Evolutionary conservation across 1,140 invertebrate genomes (phyloP).

Genomic region (Drosophila grimshawi): DNA sequence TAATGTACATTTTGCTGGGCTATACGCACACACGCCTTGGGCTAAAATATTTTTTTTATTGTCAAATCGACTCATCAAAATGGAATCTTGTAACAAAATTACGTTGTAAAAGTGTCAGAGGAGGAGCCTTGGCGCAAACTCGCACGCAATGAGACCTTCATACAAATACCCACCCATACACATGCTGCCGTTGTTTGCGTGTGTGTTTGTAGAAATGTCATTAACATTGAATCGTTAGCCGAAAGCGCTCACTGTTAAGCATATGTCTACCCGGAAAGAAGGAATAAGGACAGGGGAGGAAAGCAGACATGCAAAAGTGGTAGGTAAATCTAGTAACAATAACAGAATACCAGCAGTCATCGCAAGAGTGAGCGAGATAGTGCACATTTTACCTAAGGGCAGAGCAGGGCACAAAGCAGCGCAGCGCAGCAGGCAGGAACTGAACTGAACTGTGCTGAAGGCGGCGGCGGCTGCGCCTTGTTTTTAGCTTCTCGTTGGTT

Average conservation of each 20-base stretch:
- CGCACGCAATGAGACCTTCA: slow-evolving; percentile 40
- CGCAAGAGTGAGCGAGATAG: slow-evolving; percentile 12
- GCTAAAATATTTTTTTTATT: slow-evolving; percentile 11
- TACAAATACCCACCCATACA: background rate
- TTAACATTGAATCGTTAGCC: slow-evolving; percentile 64
- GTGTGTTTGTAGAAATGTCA: slow-evolving; percentile 52
- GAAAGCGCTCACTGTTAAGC: slow-evolving; percentile 52
- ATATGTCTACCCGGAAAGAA: slow-evolving; percentile 51
- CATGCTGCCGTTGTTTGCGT: background rate
- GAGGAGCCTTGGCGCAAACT: slow-evolving; percentile 59
- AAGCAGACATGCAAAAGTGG: slow-evolving; percentile 37
- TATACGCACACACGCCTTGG: slow-evolving; percentile 2
- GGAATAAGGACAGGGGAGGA: slow-evolving; percentile 19
- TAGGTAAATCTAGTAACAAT: slow-evolving; percentile 54
- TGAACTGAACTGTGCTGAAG: background rate
- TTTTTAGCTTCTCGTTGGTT: slow-evolving; percentile 42
- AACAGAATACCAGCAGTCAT: slow-evolving; percentile 11
- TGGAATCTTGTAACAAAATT: slow-evolving; percentile 76
- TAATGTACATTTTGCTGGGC: slow-evolving; percentile 35
- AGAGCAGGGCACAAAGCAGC: slow-evolving; percentile 1
- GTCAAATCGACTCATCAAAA: slow-evolving; percentile 62
- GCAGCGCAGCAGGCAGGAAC: slow-evolving; percentile 19
- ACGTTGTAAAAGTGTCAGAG: slow-evolving; percentile 36
- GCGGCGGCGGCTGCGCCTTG: slow-evolving; percentile 31
- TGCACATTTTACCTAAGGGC: slow-evolving; percentile 24